Percentiles rank a stretch among this genome's conserved stretches.
phyloP scores from a whole-genome alignment of 2,113 vertebrate genomes.

The Nerophis lumbriciformis region DNA sequence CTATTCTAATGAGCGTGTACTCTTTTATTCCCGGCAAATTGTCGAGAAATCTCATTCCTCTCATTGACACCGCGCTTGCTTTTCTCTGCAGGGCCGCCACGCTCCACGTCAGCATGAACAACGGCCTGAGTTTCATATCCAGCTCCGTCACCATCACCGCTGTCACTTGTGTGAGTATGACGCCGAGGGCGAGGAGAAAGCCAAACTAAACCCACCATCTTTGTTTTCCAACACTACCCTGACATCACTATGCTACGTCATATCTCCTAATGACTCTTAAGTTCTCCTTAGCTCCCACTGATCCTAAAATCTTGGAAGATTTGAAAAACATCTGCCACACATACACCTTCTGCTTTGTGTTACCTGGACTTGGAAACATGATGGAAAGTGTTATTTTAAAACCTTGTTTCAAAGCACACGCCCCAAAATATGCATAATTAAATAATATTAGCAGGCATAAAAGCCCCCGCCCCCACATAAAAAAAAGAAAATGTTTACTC shows the following conservation, averaged over 20 bases:
- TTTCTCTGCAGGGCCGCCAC: conserved; percentile 74
- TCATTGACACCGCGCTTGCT: background rate
- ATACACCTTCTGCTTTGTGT: background rate
- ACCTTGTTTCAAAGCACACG: background rate
- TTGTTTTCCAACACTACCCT: too few species aligned
- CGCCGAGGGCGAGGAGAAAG: background rate
- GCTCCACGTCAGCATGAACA: conserved; percentile 96
- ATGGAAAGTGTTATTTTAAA: background rate
- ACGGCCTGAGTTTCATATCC: conserved; percentile 96
- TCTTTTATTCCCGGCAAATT: background rate
- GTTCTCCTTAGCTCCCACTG: background rate
- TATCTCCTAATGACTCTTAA: background rate
- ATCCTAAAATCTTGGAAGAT: background rate
- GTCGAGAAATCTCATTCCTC: background rate
- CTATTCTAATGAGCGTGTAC: background rate
- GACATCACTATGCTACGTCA: background rate
- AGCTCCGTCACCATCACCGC: conserved; percentile 94
- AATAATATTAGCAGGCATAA: background rate
- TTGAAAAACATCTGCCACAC: background rate
- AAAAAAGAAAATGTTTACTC: background rate
- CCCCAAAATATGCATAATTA: background rate
- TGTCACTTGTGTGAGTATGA: conserved; percentile 82
- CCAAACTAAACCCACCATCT: background rate
- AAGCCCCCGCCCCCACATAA: background rate
- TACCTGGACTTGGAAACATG: background rate